Conservation (phyloP, 2,888 invertebrate genomes). For the Graphium colonna region DNA sequence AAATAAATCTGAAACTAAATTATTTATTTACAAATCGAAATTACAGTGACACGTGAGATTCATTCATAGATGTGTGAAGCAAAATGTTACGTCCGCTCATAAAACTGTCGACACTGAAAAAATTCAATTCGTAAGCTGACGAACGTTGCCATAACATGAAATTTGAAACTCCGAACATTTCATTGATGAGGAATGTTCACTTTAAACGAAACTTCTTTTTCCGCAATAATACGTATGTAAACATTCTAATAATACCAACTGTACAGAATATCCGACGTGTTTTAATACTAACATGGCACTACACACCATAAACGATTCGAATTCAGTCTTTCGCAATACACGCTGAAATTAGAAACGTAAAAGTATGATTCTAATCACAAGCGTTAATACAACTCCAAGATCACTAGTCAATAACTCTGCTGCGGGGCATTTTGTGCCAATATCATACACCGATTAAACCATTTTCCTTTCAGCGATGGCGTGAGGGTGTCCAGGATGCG, state of each 20-base stretch:
- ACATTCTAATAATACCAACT: conserved; percentile 54
- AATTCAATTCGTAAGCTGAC: conserved; percentile 7
- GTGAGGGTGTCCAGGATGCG: conserved; percentile 75
- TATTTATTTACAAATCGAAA: conserved; percentile 56
- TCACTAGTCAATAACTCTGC: conserved; percentile 16
- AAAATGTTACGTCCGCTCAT: conserved; percentile 45
- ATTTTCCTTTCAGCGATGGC: conserved; percentile 77
- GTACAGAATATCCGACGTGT: conserved; percentile 42
- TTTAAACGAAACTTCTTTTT: not conserved
- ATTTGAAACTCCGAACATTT: not conserved
- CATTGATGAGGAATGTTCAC: not conserved
- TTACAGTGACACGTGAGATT: conserved; percentile 61
- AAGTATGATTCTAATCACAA: conserved; percentile 30
- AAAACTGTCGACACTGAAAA: conserved; percentile 24
- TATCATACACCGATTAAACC: conserved; percentile 32
- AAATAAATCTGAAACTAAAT: conserved; percentile 55
- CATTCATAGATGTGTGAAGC: conserved; percentile 51
- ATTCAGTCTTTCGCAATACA: conserved; percentile 69
- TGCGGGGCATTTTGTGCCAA: conserved; percentile 26
- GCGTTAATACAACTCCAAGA: conserved; percentile 25
- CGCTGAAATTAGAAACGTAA: conserved; percentile 36
- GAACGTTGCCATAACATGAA: conserved; percentile 12
- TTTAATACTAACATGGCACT: conserved; percentile 77
- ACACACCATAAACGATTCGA: conserved; percentile 65
- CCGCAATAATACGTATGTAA: conserved; percentile 24